Evolutionary conservation across 1,140 invertebrate species (phyloP).

Genomic region (Neuroterus valhalla): DNA sequence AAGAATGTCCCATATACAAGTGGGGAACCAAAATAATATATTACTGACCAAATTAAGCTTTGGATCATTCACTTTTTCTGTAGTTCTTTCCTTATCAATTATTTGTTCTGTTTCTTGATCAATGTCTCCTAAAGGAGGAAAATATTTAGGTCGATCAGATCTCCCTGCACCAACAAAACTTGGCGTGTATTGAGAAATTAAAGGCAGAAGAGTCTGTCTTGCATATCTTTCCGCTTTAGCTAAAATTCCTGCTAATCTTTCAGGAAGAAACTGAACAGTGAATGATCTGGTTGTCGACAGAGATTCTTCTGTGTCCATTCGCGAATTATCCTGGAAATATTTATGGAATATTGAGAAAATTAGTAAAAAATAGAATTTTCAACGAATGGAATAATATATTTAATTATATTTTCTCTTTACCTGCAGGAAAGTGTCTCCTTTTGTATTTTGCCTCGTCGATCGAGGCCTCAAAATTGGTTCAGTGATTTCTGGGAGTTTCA

Average conservation of each 20-base stretch:
- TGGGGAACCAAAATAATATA: neutral
- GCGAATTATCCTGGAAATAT: constrained; percentile 47
- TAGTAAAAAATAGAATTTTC: neutral
- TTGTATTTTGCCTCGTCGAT: constrained; percentile 66
- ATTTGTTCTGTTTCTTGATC: constrained; percentile 31
- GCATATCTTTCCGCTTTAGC: constrained; percentile 88
- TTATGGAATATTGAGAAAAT: neutral
- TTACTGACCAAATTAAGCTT: constrained; percentile 4
- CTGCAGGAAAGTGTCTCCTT: constrained; percentile 43
- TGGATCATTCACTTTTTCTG: constrained; percentile 38
- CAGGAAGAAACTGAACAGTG: constrained; percentile 86
- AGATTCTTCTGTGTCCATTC: constrained; percentile 61
- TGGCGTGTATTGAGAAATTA: constrained; percentile 86
- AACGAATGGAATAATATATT: neutral
- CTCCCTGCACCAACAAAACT: constrained; percentile 68
- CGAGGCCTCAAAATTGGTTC: constrained; percentile 82
- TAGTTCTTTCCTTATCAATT: neutral
- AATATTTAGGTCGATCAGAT: constrained; percentile 68
- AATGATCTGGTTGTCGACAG: constrained; percentile 70
- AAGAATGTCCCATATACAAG: no score
- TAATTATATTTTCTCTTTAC: neutral
- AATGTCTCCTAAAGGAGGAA: constrained; percentile 64
- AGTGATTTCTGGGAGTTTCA: constrained; percentile 79
- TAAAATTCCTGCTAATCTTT: constrained; percentile 83
- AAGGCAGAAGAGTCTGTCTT: constrained; percentile 81